phyloP scores from a whole-genome alignment of 1,140 invertebrate genomes.

The Pseudomyrmex cubaensis region DNA sequence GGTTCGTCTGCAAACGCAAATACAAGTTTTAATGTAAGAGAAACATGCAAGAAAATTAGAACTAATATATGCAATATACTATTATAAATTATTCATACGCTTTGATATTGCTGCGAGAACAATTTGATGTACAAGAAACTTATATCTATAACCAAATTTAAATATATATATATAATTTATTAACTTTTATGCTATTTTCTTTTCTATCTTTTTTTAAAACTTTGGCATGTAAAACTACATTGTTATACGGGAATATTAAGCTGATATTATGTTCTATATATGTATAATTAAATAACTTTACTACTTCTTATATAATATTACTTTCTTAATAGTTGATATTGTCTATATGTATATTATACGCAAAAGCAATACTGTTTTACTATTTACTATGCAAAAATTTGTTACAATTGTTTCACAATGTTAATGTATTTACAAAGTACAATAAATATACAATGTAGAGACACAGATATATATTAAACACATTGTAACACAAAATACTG shows the following conservation, averaged over 20 bases:
- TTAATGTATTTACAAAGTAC: conserved; percentile 25
- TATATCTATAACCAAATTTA: background rate
- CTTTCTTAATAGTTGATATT: background rate
- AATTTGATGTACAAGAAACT: conserved; percentile 13
- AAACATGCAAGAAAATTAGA: conserved; percentile 24
- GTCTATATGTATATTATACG: background rate
- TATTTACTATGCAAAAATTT: background rate
- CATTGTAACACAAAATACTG: conserved; percentile 21
- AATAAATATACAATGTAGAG: conserved; percentile 29
- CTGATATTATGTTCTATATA: background rate
- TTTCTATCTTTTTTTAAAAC: background rate
- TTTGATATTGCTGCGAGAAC: background rate
- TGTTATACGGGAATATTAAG: conserved; percentile 4
- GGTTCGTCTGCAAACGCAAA: background rate
- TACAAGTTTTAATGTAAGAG: conserved; percentile 26
- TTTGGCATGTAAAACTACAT: conserved; percentile 38
- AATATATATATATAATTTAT: conserved; percentile 15
- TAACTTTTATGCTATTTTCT: background rate
- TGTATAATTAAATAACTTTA: no score
- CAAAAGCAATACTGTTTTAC: conserved; percentile 5
- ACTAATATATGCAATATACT: background rate
- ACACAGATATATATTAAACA: conserved; percentile 9
- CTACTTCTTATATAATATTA: conserved; percentile 18
- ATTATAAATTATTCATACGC: conserved; percentile 1
- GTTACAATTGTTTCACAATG: background rate